A percentile compares a stretch with the other conserved stretches of the same genome.
Evolutionary conservation across 2,888 invertebrate species (phyloP).

Genomic region (Agrotis puta): DNA sequence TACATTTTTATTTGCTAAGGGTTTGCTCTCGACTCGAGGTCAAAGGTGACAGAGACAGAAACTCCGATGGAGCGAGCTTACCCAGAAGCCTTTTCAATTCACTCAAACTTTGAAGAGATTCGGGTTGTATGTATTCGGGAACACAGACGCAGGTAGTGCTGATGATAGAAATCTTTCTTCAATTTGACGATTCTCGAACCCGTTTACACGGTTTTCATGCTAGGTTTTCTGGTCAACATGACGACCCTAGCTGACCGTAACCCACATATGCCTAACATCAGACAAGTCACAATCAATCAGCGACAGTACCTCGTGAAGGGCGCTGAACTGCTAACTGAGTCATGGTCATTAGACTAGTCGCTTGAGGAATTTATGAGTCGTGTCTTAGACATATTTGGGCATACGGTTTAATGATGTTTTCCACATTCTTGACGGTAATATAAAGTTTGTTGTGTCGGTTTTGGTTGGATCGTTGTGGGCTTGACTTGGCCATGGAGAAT

Average conservation of each 20-base stretch:
- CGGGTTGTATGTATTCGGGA: no score
- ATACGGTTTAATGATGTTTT: constrained; percentile 26
- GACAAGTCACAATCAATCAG: constrained; percentile 64
- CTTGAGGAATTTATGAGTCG: constrained; percentile 30
- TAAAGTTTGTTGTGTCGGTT: constrained; percentile 12
- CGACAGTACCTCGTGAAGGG: constrained; percentile 66
- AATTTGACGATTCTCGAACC: no score
- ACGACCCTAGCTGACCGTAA: constrained; percentile 54
- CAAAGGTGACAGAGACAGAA: no score
- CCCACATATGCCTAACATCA: constrained; percentile 46
- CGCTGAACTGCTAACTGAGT: constrained; percentile 65
- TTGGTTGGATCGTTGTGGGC: constrained; percentile 9
- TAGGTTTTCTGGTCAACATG: constrained; percentile 12
- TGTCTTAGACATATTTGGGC: constrained; percentile 40
- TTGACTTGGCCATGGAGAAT: not conserved
- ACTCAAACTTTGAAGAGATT: no score
- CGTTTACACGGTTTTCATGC: no score
- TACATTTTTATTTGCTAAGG: no score
- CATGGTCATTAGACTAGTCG: constrained; percentile 59
- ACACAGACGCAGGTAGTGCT: no score
- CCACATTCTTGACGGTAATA: constrained; percentile 36
- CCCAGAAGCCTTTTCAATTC: no score
- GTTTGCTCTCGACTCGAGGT: no score
- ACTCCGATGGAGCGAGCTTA: no score
- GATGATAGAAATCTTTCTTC: no score